A percentile compares a stretch with the other conserved stretches of the same genome.
Conservation (phyloP, 2,113 vertebrate species). For the Oryzias celebensis region DNA sequence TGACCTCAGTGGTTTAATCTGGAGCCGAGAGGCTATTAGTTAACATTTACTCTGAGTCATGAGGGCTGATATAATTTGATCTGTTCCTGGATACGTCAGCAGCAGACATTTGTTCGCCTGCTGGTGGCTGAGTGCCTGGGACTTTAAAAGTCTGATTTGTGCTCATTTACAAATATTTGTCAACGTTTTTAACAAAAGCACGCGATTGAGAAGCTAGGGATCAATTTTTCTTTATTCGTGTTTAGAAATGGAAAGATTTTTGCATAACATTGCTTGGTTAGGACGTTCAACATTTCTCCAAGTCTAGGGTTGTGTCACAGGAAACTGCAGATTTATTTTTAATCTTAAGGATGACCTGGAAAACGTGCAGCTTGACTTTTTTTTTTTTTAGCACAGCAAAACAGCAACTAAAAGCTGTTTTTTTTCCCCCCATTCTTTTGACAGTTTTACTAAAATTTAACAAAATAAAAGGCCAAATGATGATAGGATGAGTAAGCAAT, state of each 20-base stretch:
- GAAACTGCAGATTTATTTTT: not conserved
- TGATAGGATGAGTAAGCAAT: too few relatives aligned
- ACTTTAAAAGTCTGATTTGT: not conserved
- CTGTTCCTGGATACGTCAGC: not conserved
- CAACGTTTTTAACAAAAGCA: constrained; percentile 2
- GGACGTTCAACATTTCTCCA: not conserved
- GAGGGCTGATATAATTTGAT: not conserved
- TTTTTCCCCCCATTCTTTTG: not conserved
- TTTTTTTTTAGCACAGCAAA: not conserved
- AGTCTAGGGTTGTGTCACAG: not conserved
- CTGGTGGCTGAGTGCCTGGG: not conserved
- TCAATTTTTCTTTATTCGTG: not conserved
- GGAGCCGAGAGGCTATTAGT: not conserved
- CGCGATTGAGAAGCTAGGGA: not conserved
- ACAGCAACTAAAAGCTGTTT: not conserved
- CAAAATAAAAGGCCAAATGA: not conserved
- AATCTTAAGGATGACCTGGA: not conserved
- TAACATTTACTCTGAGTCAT: constrained; percentile 10
- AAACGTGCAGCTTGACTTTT: too few relatives aligned
- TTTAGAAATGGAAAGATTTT: not conserved
- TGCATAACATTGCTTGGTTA: not conserved
- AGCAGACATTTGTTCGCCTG: not conserved
- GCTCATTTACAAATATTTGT: not conserved
- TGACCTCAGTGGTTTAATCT: not conserved
- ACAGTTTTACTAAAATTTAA: not conserved